Evolutionary conservation across 2,113 vertebrate genomes (phyloP).

Genomic region (Phalacrocorax carbo): DNA sequence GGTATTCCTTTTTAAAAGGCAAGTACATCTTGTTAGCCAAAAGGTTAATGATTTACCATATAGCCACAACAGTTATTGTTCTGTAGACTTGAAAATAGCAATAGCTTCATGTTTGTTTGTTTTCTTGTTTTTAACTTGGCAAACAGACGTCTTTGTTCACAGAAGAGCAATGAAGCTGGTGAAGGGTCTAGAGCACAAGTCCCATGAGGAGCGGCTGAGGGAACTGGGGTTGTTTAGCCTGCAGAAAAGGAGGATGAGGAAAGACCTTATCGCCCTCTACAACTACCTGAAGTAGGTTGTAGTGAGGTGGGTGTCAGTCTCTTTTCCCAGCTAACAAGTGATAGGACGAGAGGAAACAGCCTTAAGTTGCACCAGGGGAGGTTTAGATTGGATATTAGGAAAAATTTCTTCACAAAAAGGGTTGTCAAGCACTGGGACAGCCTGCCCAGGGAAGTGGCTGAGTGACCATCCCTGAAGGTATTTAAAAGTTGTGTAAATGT

Average conservation of each 20-base stretch:
- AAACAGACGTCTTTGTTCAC: background rate
- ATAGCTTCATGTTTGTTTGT: background rate
- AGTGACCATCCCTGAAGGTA: background rate
- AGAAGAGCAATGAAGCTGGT: background rate
- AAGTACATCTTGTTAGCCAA: background rate
- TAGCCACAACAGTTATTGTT: background rate
- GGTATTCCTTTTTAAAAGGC: background rate
- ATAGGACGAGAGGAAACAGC: background rate
- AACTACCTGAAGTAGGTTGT: background rate
- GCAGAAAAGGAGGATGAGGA: background rate
- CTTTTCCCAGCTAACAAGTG: background rate
- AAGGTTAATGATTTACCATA: background rate
- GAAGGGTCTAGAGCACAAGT: background rate
- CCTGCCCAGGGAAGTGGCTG: background rate
- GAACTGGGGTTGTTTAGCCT: background rate
- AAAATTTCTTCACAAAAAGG: background rate
- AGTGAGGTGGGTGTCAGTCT: fast-evolving
- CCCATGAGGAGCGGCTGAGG: fast-evolving
- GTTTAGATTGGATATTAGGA: background rate
- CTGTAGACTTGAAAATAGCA: background rate
- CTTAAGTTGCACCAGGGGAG: background rate
- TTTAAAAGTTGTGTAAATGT: fast-evolving
- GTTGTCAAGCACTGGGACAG: background rate
- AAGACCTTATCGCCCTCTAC: fast-evolving
- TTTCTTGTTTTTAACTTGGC: background rate